Percentiles rank a stretch among this genome's conserved stretches.
Evolutionary conservation across 2,888 invertebrate genomes (phyloP).

Genomic region (Dusona sp.): DNA sequence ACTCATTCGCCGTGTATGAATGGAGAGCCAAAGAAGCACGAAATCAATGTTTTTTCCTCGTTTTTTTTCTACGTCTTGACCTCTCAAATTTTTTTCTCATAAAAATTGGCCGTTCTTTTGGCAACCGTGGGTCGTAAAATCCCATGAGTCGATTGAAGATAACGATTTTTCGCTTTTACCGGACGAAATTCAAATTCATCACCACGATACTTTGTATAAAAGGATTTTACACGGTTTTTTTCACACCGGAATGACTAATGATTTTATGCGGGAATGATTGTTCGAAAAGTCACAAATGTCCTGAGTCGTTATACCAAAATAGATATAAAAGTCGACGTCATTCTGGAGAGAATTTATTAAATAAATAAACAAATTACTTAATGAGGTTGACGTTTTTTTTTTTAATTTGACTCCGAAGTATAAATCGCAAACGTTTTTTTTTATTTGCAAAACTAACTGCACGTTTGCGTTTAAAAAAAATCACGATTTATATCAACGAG

Average conservation of each 20-base stretch:
- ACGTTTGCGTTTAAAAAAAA: not conserved
- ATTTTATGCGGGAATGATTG: not conserved
- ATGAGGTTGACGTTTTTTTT: not conserved
- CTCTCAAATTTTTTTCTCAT: not conserved
- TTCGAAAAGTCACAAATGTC: slow-evolving; percentile 11
- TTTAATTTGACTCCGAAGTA: not conserved
- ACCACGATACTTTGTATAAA: slow-evolving; percentile 10
- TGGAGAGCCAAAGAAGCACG: slow-evolving; percentile 14
- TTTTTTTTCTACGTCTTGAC: slow-evolving; percentile 30
- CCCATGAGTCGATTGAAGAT: slow-evolving; percentile 8
- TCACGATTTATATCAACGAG: not conserved
- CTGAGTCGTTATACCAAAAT: not conserved
- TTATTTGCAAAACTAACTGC: not conserved
- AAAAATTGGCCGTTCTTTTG: slow-evolving; percentile 14
- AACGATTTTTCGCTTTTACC: slow-evolving; percentile 28
- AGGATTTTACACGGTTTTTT: not conserved
- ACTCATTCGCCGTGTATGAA: slow-evolving; percentile 35
- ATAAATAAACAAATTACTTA: not conserved
- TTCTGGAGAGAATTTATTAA: not conserved
- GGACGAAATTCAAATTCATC: slow-evolving; percentile 10
- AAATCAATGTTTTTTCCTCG: slow-evolving; percentile 1
- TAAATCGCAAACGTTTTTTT: not conserved
- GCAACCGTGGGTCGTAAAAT: slow-evolving; percentile 10
- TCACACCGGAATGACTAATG: not conserved
- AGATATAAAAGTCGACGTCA: not conserved